Percentiles rank a stretch among this genome's conserved stretches.
Conservation (phyloP, 1,140 invertebrate genomes). For the Holotrichia oblita region DNA sequence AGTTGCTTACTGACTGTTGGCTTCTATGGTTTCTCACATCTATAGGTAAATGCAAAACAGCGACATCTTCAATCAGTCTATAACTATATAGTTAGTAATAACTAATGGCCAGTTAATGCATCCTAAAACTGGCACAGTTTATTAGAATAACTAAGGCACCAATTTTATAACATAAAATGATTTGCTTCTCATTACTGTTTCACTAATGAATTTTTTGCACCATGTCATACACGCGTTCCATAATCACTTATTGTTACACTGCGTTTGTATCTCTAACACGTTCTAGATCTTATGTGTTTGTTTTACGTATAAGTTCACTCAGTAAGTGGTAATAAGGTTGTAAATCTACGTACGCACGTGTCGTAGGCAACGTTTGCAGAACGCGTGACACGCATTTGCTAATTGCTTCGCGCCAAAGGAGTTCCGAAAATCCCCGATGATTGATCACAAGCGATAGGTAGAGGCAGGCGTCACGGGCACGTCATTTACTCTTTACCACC, state of each 20-base stretch:
- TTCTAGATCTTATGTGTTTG: not conserved
- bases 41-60: no score
- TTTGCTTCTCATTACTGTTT: no score
- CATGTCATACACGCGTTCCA: not conserved
- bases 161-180: no score
- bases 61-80: no score
- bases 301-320: not conserved
- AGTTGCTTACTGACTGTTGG: no score
- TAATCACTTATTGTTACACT: not conserved
- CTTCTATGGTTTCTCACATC: no score
- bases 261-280: not conserved
- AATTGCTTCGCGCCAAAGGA: constrained; percentile 41
- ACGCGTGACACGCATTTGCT: constrained; percentile 42
- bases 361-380: not conserved
- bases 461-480: constrained; percentile 42
- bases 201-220: not conserved
- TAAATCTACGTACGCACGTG: not conserved
- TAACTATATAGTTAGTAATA: no score
- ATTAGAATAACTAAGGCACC: no score
- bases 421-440: constrained; percentile 49
- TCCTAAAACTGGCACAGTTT: no score
- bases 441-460: constrained; percentile 52
- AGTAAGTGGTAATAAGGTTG: not conserved
- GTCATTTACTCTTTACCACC: constrained; percentile 42
- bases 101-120: no score